Evolutionary conservation across 2,888 invertebrate genomes (phyloP).

Genomic region (Napeogenes inachia): DNA sequence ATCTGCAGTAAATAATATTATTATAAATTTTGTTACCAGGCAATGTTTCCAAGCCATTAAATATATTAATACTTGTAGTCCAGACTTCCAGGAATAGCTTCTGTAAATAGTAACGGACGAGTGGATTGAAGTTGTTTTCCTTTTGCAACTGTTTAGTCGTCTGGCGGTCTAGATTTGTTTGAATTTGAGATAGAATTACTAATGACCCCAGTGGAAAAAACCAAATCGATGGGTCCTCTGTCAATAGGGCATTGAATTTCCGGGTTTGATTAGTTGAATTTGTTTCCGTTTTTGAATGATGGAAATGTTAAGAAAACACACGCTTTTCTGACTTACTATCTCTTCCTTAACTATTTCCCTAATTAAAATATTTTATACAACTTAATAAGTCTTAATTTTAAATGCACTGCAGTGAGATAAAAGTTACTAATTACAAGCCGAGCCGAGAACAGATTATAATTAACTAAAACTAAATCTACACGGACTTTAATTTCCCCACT

Average conservation of each 20-base stretch:
- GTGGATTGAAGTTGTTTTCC: neutral
- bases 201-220: neutral
- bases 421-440: neutral
- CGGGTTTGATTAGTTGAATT: neutral
- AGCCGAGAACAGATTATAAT: conserved; percentile 4
- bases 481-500: neutral
- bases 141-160: neutral
- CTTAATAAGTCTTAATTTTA: conserved; percentile 2
- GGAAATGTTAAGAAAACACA: neutral
- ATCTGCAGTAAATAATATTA: too few species aligned
- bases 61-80: too few species aligned
- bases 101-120: neutral
- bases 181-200: neutral
- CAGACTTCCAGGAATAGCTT: neutral
- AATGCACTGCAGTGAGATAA: neutral
- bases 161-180: neutral
- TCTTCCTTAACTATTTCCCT: too few species aligned
- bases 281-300: neutral
- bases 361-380: too few species aligned
- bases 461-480: neutral
- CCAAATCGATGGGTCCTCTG: too few species aligned
- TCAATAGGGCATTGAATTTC: neutral
- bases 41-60: too few species aligned
- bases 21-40: too few species aligned
- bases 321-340: too few species aligned